These are phyloP conservation scores for Oryzias celebensis DNA, from an alignment of 2,113 vertebrate species.

Conservation along the genomic window DNA sequence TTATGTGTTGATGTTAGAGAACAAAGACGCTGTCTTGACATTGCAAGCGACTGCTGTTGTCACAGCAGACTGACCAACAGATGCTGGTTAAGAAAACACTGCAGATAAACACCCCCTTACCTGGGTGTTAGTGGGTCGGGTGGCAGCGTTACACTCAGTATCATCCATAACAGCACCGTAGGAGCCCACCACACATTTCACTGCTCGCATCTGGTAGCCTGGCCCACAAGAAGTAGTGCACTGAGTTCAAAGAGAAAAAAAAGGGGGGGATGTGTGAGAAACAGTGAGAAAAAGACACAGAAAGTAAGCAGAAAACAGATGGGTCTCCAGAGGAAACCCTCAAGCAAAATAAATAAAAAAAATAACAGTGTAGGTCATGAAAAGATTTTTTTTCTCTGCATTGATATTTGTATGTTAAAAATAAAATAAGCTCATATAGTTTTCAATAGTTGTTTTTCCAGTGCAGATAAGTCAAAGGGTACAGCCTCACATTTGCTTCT, in stretches of 20 bases:
- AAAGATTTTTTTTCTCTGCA: neutral
- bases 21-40: constrained; percentile 17
- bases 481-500: constrained; percentile 57
- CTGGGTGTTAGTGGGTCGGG: constrained; percentile 90
- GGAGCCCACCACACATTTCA: constrained; percentile 90
- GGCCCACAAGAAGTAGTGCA: constrained; percentile 92
- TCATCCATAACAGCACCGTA: constrained; percentile 89
- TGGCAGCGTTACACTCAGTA: constrained; percentile 90
- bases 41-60: neutral
- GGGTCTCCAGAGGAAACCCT: constrained; percentile 13
- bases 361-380: neutral
- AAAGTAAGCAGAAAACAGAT: constrained; percentile 24
- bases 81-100: neutral
- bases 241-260: constrained; percentile 72
- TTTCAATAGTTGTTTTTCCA: constrained; percentile 27
- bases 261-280: constrained; percentile 35
- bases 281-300: constrained; percentile 22
- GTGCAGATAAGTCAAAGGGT: constrained; percentile 46
- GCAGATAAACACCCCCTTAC: constrained; percentile 65
- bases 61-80: neutral
- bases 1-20: constrained; percentile 6
- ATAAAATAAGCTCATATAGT: constrained; percentile 36
- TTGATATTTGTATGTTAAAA: constrained; percentile 8
- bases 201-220: constrained; percentile 93
- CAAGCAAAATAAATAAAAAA: constrained; percentile 16